Conservation (phyloP, 1,140 invertebrate genomes). For the Trachymyrmex septentrionalis region DNA sequence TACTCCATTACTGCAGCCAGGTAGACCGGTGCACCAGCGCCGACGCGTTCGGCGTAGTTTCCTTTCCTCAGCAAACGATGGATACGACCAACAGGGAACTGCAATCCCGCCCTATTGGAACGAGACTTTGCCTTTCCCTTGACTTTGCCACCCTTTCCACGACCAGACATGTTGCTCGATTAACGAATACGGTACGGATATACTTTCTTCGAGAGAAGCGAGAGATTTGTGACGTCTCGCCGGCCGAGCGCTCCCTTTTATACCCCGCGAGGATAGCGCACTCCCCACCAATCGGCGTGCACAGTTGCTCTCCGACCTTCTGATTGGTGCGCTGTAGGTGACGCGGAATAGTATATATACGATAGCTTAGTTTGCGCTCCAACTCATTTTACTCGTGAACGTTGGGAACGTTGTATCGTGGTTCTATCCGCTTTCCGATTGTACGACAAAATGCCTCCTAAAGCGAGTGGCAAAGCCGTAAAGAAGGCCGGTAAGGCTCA, state of each 20-base stretch:
- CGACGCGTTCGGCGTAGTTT: constrained; percentile 80
- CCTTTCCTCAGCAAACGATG: constrained; percentile 65
- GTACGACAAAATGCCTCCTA: constrained; percentile 83
- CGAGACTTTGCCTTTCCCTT: constrained; percentile 87
- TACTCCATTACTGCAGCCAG: constrained; percentile 79
- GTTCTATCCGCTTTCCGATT: background rate
- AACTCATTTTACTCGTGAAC: background rate
- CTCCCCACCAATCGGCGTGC: background rate
- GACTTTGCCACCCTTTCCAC: constrained; percentile 84
- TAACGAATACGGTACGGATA: background rate
- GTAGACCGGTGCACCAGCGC: constrained; percentile 86
- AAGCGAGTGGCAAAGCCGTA: constrained; percentile 85
- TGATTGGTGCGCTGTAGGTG: constrained; percentile 11
- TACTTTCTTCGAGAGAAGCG: background rate
- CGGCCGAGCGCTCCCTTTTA: background rate
- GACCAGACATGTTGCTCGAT: constrained; percentile 83
- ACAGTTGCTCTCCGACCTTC: background rate
- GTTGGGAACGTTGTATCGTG: constrained; percentile 1
- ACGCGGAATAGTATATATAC: background rate
- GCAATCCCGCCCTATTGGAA: constrained; percentile 86
- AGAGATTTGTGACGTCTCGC: constrained; percentile 3
- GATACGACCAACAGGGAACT: constrained; percentile 68
- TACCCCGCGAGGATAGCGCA: background rate
- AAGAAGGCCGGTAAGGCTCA: constrained; percentile 88
- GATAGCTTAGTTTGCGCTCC: background rate